A percentile compares a stretch with the other conserved stretches of the same genome.
These are phyloP conservation scores for Phrynocephalus versicolor DNA, from an alignment of 2,113 vertebrate species.

Conservation along the genomic window DNA sequence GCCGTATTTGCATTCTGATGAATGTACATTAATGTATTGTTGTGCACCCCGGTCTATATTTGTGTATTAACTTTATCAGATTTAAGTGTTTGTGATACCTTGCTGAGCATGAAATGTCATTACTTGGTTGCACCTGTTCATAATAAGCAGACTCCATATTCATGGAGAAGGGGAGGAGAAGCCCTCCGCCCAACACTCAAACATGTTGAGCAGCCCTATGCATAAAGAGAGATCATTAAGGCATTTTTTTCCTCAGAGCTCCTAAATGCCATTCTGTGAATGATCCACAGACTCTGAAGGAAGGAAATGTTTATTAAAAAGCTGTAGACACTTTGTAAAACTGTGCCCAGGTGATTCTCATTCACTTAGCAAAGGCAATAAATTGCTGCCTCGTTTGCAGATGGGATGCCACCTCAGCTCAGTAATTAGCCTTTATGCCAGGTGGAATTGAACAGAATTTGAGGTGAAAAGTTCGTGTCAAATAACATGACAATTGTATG, in stretches of 20 bases:
- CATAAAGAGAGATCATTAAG: slow-evolving; percentile 31
- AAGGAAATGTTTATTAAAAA: slow-evolving; percentile 30
- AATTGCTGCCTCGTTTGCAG: slow-evolving; percentile 37
- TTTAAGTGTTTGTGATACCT: slow-evolving; percentile 58
- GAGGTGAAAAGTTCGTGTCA: slow-evolving; percentile 22
- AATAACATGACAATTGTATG: neutral
- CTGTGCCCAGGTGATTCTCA: slow-evolving; percentile 27
- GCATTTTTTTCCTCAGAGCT: slow-evolving; percentile 19
- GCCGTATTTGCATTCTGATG: slow-evolving; percentile 62
- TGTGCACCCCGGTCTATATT: slow-evolving; percentile 51
- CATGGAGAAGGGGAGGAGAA: slow-evolving; percentile 17
- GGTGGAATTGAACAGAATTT: slow-evolving; percentile 19
- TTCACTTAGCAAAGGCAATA: slow-evolving; percentile 23
- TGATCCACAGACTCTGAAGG: slow-evolving; percentile 12
- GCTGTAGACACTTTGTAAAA: neutral
- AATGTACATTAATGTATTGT: slow-evolving; percentile 57
- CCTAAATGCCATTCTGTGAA: slow-evolving; percentile 18
- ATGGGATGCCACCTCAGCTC: slow-evolving; percentile 10
- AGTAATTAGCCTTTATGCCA: slow-evolving; percentile 11
- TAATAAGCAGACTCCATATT: slow-evolving; percentile 59
- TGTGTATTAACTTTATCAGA: slow-evolving; percentile 56
- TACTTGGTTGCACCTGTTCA: slow-evolving; percentile 62
- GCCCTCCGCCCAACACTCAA: neutral
- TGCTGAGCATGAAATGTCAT: slow-evolving; percentile 59
- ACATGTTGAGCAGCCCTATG: slow-evolving; percentile 32